Base-by-base conservation (phyloP, 2,113 vertebrate species). In the Australoheros scitulus region DNA sequence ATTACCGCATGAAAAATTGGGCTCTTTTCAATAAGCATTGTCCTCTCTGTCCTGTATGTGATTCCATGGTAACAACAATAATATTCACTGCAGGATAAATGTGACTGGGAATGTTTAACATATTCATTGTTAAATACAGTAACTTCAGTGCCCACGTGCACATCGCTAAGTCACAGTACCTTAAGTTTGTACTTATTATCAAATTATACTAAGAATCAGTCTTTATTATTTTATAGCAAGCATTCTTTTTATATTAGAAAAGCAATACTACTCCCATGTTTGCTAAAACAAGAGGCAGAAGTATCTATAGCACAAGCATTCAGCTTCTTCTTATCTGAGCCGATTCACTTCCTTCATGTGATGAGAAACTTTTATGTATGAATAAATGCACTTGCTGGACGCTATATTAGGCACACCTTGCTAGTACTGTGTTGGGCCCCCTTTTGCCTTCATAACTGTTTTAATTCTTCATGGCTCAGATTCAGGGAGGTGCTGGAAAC, bases 1-100 rank as follows among this genome's bases (percentile, higher is more conserved):
- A 78, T 90, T 86, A 75, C 79, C 20, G 6, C 79, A 38, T 83
- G 57, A 78, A 81, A 72, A 86, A 90, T 11, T 2, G 14, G 6
- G 7, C 63, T 29, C 26, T 70, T 90, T 81, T 41, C 50, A 78
- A 52, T 29, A 32, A 77, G 18, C 29, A 34, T 85, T 77, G 84
- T 89, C 83, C 61, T 89, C 2, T 47, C 56, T 60, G 75, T 88
- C 78, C 34, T 77, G 29, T 47, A 32, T 64, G 41, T 1, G 34
- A 52, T 47, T 80, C 77, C 76, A 77, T 36, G 56, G 80, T 24
- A 79, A 81, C 80, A 75, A 65, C 58, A 57, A 83, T 22, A 56
- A 60, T 47, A 74, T 58, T 47, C 76, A 26, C 43, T n/a, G 50
- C 50, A 26, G 50, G 38, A 41, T 72, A 55, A 84, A 61, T 76